Base-by-base conservation (phyloP, 2,113 vertebrate species). In the Caloenas nicobarica region DNA sequence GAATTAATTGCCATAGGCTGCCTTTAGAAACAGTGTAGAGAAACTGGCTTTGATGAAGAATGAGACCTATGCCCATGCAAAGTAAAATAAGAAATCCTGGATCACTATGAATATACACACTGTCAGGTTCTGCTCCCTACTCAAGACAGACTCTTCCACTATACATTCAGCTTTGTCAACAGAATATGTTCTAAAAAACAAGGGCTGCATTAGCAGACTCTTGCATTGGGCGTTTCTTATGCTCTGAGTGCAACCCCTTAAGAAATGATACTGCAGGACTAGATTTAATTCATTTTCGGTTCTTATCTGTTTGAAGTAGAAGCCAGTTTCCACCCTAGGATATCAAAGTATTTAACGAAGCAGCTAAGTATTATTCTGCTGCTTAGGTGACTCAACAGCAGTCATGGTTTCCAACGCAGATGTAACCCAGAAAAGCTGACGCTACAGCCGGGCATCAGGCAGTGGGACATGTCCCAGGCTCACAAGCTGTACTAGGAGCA, bases 11-110 rank as follows among this genome's bases (percentile, higher is more conserved):
- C 10, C 3, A 5, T 15, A 25, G 25, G 11, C 11, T 68, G 38
- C 3, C 48, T 88, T 50, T 40, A 5, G 10, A 29, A 8, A 22
- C 17, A 28, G 1, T 1, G 2, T 10, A 25, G 10, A 72, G 44
- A 9, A 70, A 50, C 10, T 16, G 8, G 4, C 19, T 46, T 51
- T 2, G 1, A 10, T 5, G 42, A 68, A n/a, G 8, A 2, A 25
- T 7, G 53, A 58, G 6, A 10, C 4, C 31, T 22, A 3, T 50
- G 36, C 1, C 24, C 36, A 31, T 26, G 31, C 26, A 44, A 83
- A n/a, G 8, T 24, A 40, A 73, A 78, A 53, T 1, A 62, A 21
- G 33, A 34, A 17, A 79, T 5, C 36, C 40, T 83, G 88, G 46
- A 72, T 61, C 53, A 16, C 25, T 1, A 0, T 22, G 23, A 87